Conservation (phyloP, 2,113 vertebrate species). For the Ptyas mucosa region DNA sequence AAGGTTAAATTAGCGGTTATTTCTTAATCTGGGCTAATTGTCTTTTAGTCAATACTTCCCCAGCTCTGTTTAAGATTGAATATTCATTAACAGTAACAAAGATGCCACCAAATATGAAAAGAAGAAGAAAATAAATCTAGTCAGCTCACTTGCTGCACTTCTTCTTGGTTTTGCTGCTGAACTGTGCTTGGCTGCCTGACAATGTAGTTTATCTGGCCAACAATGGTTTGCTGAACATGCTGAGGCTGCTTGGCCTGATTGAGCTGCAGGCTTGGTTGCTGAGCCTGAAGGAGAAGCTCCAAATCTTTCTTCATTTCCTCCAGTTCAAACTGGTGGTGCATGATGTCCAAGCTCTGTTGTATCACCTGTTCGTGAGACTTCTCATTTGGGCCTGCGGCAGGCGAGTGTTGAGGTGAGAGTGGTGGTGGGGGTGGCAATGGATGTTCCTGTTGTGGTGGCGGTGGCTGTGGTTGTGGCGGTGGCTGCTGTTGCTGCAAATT, state of each 20-base stretch:
- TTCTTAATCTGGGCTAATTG: background rate
- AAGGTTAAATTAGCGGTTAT: background rate
- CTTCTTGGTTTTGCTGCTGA: conserved; percentile 69
- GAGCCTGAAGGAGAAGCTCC: conserved; percentile 76
- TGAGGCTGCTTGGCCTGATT: conserved; percentile 73
- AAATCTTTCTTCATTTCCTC: conserved; percentile 78
- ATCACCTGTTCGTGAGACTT: conserved; percentile 62
- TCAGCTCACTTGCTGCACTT: conserved; percentile 63
- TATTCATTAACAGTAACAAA: background rate
- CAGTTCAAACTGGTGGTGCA: conserved; percentile 74
- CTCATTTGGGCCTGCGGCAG: conserved; percentile 45
- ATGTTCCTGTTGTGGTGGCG: conserved; percentile 48
- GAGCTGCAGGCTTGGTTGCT: conserved; percentile 72
- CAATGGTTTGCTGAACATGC: conserved; percentile 70
- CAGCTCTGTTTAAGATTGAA: background rate
- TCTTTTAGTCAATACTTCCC: background rate
- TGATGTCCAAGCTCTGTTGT: conserved; percentile 72
- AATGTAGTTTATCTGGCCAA: conserved; percentile 78
- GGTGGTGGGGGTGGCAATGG: conserved; percentile 4
- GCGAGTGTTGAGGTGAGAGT: conserved; percentile 12
- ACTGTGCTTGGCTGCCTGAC: conserved; percentile 71
- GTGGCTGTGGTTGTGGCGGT: conserved; percentile 54
- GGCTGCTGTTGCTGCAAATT: conserved; percentile 52
- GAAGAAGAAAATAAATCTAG: background rate
- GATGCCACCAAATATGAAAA: background rate